Percentiles rank a stretch among this genome's conserved stretches.
These are phyloP conservation scores for Characodon lateralis DNA, from an alignment of 2,797 vertebrate genomes.

Conservation along the genomic window DNA sequence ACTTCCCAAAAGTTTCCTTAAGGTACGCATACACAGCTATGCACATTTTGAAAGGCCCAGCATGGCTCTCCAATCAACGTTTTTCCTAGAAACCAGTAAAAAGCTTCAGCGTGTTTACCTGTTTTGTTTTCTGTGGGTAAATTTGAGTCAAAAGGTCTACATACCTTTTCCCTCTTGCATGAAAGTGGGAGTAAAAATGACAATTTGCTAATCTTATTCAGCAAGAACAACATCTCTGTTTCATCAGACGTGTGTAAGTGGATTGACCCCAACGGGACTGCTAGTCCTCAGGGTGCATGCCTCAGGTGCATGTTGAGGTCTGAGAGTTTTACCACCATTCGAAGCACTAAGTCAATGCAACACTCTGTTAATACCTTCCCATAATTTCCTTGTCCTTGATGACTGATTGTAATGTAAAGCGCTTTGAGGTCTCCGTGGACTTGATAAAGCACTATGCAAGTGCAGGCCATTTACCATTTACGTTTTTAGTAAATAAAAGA, in stretches of 20 bases:
- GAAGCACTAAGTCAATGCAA: constrained; percentile 32
- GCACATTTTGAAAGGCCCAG: constrained; percentile 8
- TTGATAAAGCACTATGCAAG: too few species aligned
- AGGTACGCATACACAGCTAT: constrained; percentile 24
- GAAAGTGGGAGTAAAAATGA: neutral
- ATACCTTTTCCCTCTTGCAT: neutral
- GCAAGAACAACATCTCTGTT: constrained; percentile 61
- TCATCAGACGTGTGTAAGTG: constrained; percentile 55
- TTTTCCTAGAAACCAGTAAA: constrained; percentile 24
- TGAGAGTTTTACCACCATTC: constrained; percentile 27
- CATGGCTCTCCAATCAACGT: neutral
- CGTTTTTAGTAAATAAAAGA: constrained; percentile 71
- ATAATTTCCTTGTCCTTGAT: constrained; percentile 32
- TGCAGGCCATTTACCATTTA: too few species aligned
- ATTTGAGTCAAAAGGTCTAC: neutral
- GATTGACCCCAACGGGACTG: constrained; percentile 32
- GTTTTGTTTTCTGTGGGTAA: constrained; percentile 5
- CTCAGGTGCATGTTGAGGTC: constrained; percentile 11
- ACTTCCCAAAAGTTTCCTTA: constrained; percentile 24
- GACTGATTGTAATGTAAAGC: too few species aligned
- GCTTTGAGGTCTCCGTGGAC: too few species aligned
- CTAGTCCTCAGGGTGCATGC: constrained; percentile 10
- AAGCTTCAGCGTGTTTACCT: neutral
- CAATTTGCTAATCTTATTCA: constrained; percentile 3
- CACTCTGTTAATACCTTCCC: constrained; percentile 46